Evolutionary conservation across 2,888 invertebrate genomes (phyloP).

Genomic region (Trissoscelio sp.): DNA sequence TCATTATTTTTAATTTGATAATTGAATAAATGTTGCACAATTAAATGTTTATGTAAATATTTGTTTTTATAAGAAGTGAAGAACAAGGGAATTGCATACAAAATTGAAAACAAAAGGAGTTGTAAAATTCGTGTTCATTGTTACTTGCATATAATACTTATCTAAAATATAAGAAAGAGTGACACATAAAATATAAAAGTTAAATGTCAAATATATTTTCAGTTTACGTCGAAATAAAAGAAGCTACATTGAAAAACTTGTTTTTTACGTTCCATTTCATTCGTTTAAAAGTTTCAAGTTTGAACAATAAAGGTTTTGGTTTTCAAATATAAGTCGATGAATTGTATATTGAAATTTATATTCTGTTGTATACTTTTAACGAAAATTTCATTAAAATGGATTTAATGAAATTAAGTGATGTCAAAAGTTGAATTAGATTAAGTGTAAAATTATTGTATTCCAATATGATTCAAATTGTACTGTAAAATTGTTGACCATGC

Average conservation of each 20-base stretch:
- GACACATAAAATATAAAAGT: neutral
- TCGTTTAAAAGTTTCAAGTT: neutral
- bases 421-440: too few relatives aligned
- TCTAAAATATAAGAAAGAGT: neutral
- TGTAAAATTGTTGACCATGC: too few relatives aligned
- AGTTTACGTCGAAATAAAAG: neutral
- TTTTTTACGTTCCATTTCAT: neutral
- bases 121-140: slow-evolving; percentile 1
- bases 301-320: neutral
- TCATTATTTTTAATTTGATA: too few relatives aligned
- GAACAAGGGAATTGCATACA: neutral
- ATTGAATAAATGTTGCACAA: too few relatives aligned
- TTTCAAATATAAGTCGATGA: neutral
- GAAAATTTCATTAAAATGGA: too few relatives aligned
- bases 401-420: too few relatives aligned
- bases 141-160: neutral
- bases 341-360: too few relatives aligned
- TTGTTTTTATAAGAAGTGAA: too few relatives aligned
- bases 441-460: too few relatives aligned
- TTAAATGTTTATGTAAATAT: too few relatives aligned
- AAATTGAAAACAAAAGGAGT: neutral
- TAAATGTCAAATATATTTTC: neutral
- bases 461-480: too few relatives aligned
- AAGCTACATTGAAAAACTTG: neutral
- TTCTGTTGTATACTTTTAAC: too few relatives aligned